Base-by-base conservation (phyloP, 2,113 vertebrate species). In the Circaetus gallicus region DNA sequence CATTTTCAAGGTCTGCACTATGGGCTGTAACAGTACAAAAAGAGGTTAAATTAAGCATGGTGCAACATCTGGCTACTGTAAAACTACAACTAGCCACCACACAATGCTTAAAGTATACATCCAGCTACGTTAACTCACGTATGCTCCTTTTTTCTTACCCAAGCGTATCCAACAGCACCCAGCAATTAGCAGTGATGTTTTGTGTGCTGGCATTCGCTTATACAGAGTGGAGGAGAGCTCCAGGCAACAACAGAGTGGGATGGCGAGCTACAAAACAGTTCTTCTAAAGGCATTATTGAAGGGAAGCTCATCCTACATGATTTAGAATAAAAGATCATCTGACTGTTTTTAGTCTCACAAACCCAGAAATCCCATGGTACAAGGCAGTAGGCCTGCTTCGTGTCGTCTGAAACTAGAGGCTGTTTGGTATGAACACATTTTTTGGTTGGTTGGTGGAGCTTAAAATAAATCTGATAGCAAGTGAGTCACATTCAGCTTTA, bases 351-450 rank as follows among this genome's bases (percentile, higher is more conserved):
- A 5, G 0, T 26, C 74, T 70, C 63, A 43, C 31, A 82, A 59
- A 53, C 28, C 1, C 1, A 79, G 50, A 89, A 91, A 76, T 76
- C 14, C 43, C 32, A 6, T 2, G 26, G 61, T 32, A 40, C 0
- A 3, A 82, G 19, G 72, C 52, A 66, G 62, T 13, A 86, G 58
- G 55, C 56, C 55, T 63, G 19, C 59, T 80, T 47, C 15, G 4
- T 10, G 8, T 34, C 38, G 49, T 40, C 49, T 81, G 63, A 63
- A 92, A 78, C 40, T 42, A 62, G 47, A 70, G 38, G n/a, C 76
- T 6, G 3, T 24, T 91, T 3, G 4, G n/a, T 31, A 72, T 1
- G 15, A 80, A 67, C 1, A 0, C 2, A 4, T 36, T 76, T 70
- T 45, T 74, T 47, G 16, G 20, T 31, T 47, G 11, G 10, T 11